Evolutionary conservation across 2,888 invertebrate genomes (phyloP), one percentile per base, ranked within the genome.

Genomic region (Tachina fera): DNA sequence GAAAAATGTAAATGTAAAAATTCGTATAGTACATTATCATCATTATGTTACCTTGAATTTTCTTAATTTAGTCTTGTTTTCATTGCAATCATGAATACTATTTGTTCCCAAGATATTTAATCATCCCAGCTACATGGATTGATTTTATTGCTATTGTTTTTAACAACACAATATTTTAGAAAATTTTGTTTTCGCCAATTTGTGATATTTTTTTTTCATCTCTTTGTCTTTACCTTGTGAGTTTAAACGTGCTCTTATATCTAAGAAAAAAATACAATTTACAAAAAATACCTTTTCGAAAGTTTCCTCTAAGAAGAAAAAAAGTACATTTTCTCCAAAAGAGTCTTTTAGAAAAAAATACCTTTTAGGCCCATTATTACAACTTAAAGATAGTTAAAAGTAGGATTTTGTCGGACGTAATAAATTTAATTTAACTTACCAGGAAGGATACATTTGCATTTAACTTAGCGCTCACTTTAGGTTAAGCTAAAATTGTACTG

Each of bases 21-120:
- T 51, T 74, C 9, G 51, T 47, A 22, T 31, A 2, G 31, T 31
- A 31, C 31, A 31, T 31, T 39, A 58, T 65, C 63, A 53, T 65
- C 47, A 56, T 65, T 53, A 53, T 47, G 65, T 63, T 56, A 49
- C 39, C 56, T 79, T 53, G 47, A 74, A 31, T 53, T 67, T 45
- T 72, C 14, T 41, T 51, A 31, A 39, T 39, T 51, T 58, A 16
- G 16, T 43, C 31, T 53, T 39, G 31, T 68, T 67, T 74, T 58
- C 16, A 47, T 65, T 60, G 61, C 75, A 75, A 47, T 65, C 63
- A 56, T 63, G 4, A 31, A 2, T 31, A 79, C 61, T 75, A 68
- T 61, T 68, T 61, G 39, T 81, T 81, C 75, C 68, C 81, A 68
- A 47, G 81, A 51, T 61, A 68, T 75, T 81, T 81, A 75, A 75